Evolutionary conservation across 2,113 vertebrate species (phyloP), one percentile per base, ranked within the genome.

Genomic region (Mugil cephalus): DNA sequence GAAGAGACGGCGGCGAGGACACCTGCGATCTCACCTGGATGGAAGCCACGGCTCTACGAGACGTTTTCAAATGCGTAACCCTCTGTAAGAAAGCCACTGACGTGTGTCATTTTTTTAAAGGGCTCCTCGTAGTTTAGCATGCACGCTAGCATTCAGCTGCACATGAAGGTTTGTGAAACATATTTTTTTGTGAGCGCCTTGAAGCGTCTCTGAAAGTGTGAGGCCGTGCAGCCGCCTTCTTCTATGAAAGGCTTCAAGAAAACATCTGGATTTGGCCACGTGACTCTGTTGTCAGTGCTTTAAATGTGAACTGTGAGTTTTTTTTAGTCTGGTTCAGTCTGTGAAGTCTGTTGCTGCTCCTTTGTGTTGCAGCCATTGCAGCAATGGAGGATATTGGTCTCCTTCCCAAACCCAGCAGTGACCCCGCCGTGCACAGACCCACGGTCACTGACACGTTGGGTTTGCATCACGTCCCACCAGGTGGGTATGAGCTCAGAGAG

Each of bases 51-150:
- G 69, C 51, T 78, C 59, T 83, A 30, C 69, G 64, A 21, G 74
- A 78, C 74, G 80, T 83, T 52, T 83, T 74, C 64, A 83, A 59
- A 74, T 83, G 69, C 13, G 69, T 83, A 65, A 78, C 74, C 50
- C 36, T 69, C 0, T 83, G 80, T 83, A 73, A 83, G 24, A 30
- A 30, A 30, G 24, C 2, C 24, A 30, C 24, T 30, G 24, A 30
- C 5, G 24, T 30, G 2, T 30, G 24, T 30, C 24, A 30, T 30
- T 30, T 30, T 30, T 30, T 30, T 30, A 30, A 30, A 30, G 24
- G 24, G 5, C 24, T 3, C 24, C 24, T 30, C 24, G 69, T 8
- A 3, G 45, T 54, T 40, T 7, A 47, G 21, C 8, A 6, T 42
- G 14, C 12, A 18, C 5, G 45, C 12, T 30, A 6, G 40, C 24